A percentile compares a stretch with the other conserved stretches of the same genome.
phyloP scores from a whole-genome alignment of 1,140 invertebrate species.

The Metopolophium dirhodum region DNA sequence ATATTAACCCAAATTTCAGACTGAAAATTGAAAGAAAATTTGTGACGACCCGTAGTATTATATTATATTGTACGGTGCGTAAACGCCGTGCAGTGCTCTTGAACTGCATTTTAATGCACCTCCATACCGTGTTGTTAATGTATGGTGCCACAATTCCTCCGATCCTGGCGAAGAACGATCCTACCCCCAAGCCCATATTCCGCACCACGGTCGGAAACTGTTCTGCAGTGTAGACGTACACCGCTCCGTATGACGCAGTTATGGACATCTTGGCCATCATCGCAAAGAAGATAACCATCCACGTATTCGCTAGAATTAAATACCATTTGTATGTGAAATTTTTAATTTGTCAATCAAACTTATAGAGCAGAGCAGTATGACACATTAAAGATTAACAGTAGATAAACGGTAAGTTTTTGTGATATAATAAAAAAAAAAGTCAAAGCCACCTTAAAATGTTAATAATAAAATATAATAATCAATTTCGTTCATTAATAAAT shows the following conservation, averaged over 20 bases:
- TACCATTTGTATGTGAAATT: background rate
- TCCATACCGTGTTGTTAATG: constrained; percentile 69
- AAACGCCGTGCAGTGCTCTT: background rate
- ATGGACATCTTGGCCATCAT: constrained; percentile 85
- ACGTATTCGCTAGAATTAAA: constrained; percentile 60
- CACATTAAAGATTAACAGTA: background rate
- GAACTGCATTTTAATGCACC: background rate
- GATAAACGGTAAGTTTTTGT: background rate
- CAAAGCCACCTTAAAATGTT: background rate
- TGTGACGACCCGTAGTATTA: background rate
- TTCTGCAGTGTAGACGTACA: constrained; percentile 83
- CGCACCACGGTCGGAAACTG: constrained; percentile 84
- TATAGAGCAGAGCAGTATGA: background rate
- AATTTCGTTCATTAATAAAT: background rate
- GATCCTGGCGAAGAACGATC: constrained; percentile 78
- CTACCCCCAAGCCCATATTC: constrained; percentile 78
- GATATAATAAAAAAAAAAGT: background rate
- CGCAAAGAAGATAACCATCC: constrained; percentile 65
- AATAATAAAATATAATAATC: background rate
- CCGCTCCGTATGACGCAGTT: constrained; percentile 79
- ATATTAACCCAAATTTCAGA: constrained; percentile 70
- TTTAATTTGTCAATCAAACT: background rate
- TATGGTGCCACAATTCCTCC: constrained; percentile 80
- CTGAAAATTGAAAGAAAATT: constrained; percentile 62
- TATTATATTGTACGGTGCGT: background rate